These are phyloP conservation scores for Drosophila nigromelanica DNA, from an alignment of 1,140 invertebrate species.

Conservation along the genomic window DNA sequence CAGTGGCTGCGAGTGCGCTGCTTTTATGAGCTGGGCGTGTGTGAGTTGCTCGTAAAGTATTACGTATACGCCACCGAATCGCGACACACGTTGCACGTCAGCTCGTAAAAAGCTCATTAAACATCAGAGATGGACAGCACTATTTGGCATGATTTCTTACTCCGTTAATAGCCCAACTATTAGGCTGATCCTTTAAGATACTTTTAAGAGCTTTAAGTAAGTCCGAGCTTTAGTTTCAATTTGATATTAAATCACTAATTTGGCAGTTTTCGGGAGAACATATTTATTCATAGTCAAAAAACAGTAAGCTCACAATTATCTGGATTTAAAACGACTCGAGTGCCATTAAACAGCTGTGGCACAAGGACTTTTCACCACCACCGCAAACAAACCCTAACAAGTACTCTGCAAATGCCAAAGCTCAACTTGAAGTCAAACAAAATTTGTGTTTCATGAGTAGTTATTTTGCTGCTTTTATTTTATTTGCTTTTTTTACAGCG, in stretches of 20 bases:
- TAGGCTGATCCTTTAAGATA: slow-evolving; percentile 51
- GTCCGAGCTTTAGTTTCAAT: slow-evolving; percentile 44
- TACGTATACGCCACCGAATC: slow-evolving; percentile 32
- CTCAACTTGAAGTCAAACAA: slow-evolving; percentile 25
- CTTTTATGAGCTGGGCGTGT: slow-evolving; percentile 43
- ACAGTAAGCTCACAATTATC: too few species aligned
- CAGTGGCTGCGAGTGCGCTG: slow-evolving; percentile 16
- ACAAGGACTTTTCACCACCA: not conserved
- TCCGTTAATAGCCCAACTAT: slow-evolving; percentile 50
- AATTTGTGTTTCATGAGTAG: slow-evolving; percentile 17
- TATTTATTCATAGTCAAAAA: not conserved
- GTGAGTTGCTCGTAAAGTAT: slow-evolving; percentile 40
- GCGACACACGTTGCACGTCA: slow-evolving; percentile 8
- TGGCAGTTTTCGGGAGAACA: not conserved
- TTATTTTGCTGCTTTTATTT: slow-evolving; percentile 17
- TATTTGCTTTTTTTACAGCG: slow-evolving; percentile 11
- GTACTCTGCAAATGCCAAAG: slow-evolving; percentile 32
- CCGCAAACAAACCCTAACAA: not conserved
- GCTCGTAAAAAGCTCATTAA: slow-evolving; percentile 58
- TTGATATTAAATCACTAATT: not conserved
- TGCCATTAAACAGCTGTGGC: not conserved
- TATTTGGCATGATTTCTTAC: not conserved
- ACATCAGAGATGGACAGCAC: not conserved
- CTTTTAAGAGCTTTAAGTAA: slow-evolving; percentile 50
- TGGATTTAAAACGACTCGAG: not conserved